A percentile compares a stretch with the other conserved stretches of the same genome.
Evolutionary conservation across 2,888 invertebrate genomes (phyloP).

Genomic region (Sabatieria punctata): DNA sequence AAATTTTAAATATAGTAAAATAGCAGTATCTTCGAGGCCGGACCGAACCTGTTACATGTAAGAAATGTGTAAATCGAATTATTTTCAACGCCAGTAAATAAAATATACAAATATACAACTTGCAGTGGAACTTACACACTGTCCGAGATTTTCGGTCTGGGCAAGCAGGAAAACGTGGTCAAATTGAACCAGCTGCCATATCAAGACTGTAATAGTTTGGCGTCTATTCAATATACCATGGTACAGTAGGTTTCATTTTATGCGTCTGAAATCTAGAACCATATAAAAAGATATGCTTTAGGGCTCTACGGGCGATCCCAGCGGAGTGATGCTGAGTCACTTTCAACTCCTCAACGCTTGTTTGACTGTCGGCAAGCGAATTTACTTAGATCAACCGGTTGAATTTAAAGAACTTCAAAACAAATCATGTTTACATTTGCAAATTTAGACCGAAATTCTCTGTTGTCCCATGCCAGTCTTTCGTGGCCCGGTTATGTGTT

Average conservation of each 20-base stretch:
- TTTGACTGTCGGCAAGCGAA: constrained; percentile 19
- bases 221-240: constrained; percentile 24
- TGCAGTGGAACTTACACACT: constrained; percentile 23
- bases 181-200: too few relatives aligned
- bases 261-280: too few relatives aligned
- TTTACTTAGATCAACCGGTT: too few relatives aligned
- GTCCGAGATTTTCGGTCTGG: constrained; percentile 21
- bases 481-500: constrained; percentile 23
- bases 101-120: too few relatives aligned
- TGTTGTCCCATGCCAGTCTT: constrained; percentile 26
- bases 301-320: constrained; percentile 23
- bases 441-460: constrained; percentile 10
- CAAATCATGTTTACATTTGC: too few relatives aligned
- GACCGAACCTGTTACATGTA: too few relatives aligned
- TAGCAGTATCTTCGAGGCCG: too few relatives aligned
- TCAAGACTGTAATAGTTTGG: too few relatives aligned
- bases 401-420: background rate
- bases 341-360: constrained; percentile 27
- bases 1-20: too few relatives aligned
- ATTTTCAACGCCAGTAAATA: too few relatives aligned
- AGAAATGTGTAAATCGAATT: too few relatives aligned
- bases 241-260: constrained; percentile 11
- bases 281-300: too few relatives aligned
- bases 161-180: constrained; percentile 17
- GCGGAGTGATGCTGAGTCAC: constrained; percentile 23